Evolutionary conservation across 1,140 invertebrate genomes (phyloP).

Genomic region (Potamilus streckersoni): DNA sequence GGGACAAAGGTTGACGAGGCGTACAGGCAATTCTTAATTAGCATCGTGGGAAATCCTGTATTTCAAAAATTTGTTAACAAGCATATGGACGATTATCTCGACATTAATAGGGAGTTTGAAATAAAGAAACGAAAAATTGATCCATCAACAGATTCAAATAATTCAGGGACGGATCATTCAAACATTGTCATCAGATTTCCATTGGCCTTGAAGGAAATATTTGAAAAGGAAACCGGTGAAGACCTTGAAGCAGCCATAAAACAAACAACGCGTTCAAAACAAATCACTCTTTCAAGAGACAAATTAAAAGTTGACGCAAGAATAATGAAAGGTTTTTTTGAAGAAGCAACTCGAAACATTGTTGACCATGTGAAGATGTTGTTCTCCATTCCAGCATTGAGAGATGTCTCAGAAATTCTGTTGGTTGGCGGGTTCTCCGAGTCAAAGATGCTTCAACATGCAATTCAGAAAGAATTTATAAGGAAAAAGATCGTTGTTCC

Average conservation of each 20-base stretch:
- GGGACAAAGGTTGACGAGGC: conserved; percentile 8
- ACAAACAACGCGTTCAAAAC: neutral
- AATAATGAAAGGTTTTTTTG: conserved; percentile 3
- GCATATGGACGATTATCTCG: neutral
- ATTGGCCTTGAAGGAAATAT: neutral
- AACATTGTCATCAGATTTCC: neutral
- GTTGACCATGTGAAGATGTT: conserved; percentile 2
- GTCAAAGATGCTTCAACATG: conserved; percentile 6
- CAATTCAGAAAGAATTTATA: neutral
- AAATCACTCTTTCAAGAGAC: conserved; percentile 2
- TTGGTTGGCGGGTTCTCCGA: conserved; percentile 19
- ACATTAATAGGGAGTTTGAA: conserved; percentile 8
- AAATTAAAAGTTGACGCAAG: conserved; percentile 3
- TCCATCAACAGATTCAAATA: neutral
- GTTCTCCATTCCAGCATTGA: neutral
- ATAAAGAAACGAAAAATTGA: conserved; percentile 2
- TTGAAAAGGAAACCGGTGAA: neutral
- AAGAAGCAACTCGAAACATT: neutral
- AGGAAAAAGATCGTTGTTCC: conserved; percentile 2
- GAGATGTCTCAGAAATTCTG: conserved; percentile 1
- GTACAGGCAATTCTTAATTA: neutral
- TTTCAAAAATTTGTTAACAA: neutral
- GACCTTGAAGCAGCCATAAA: neutral
- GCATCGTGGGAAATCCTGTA: neutral
- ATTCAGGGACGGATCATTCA: neutral